Percentiles rank a stretch among this genome's conserved stretches.
These are phyloP conservation scores for Epinephelus awoara DNA, from an alignment of 2,797 vertebrate genomes.

Conservation along the genomic window DNA sequence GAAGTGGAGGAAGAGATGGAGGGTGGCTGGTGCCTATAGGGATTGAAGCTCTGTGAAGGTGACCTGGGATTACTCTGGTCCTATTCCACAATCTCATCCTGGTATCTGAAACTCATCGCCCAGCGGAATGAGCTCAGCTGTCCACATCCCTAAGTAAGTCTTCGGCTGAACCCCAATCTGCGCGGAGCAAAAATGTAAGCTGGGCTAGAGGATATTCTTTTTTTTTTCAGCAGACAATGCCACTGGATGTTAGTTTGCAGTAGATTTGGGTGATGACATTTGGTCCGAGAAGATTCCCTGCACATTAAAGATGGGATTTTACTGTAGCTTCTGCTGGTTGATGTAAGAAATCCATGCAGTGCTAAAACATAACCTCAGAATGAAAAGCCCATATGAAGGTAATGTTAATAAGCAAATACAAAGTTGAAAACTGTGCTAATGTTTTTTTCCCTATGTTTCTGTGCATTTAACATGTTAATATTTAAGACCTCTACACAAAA, in stretches of 20 bases:
- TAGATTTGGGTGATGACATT: conserved; percentile 50
- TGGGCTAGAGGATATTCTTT: conserved; percentile 41
- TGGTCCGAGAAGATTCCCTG: conserved; percentile 28
- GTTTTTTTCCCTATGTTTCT: background rate
- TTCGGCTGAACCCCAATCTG: conserved; percentile 63
- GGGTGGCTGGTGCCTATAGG: conserved; percentile 21
- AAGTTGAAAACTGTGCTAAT: background rate
- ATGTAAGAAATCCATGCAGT: conserved; percentile 9
- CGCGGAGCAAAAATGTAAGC: conserved; percentile 53
- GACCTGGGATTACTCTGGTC: conserved; percentile 76
- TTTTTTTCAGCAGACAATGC: conserved; percentile 39
- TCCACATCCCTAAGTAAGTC: conserved; percentile 65
- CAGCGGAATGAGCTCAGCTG: conserved; percentile 71
- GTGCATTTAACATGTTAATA: background rate
- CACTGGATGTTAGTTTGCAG: conserved; percentile 15
- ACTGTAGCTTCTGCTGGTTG: background rate
- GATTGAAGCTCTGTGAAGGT: conserved; percentile 70
- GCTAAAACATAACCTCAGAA: background rate
- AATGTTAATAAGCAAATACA: background rate
- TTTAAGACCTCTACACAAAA: background rate
- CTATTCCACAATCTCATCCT: conserved; percentile 72
- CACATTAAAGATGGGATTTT: conserved; percentile 24
- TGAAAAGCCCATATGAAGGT: conserved; percentile 10
- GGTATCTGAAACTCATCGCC: conserved; percentile 76
- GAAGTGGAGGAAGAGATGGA: conserved; percentile 32